phyloP scores from a whole-genome alignment of 2,797 vertebrate genomes.

The Pangasius larnaudii region DNA sequence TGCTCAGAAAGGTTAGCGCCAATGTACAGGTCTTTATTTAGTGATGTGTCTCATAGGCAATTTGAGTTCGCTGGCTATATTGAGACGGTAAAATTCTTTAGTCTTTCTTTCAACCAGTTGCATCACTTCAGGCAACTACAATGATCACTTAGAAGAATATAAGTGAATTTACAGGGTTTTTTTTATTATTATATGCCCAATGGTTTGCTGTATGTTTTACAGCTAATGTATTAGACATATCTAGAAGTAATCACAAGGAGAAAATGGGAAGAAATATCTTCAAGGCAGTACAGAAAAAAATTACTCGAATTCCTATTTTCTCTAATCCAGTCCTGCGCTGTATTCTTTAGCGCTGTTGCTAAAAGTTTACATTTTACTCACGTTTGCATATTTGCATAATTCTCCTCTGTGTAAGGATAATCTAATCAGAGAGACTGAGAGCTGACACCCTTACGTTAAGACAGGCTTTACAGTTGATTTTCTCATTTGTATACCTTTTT shows the following conservation, averaged over 20 bases:
- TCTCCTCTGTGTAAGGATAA: conserved; percentile 1
- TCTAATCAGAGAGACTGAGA: conserved; percentile 9
- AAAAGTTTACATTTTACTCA: not conserved
- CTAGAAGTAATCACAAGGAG: not conserved
- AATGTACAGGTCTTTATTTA: conserved; percentile 79
- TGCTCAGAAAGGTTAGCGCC: conserved; percentile 73
- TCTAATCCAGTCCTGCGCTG: not conserved
- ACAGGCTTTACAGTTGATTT: not conserved
- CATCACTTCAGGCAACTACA: conserved; percentile 70
- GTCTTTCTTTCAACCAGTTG: conserved; percentile 71
- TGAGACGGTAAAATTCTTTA: conserved; percentile 62
- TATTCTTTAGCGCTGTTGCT: not conserved
- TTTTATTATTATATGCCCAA: not conserved
- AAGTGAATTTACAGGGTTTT: not conserved
- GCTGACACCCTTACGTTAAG: not conserved
- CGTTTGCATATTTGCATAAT: conserved; percentile 22
- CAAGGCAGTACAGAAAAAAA: not conserved
- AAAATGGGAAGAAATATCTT: not conserved
- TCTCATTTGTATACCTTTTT: not conserved
- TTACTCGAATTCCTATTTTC: too few relatives aligned
- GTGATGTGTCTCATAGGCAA: conserved; percentile 62
- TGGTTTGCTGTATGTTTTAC: not conserved
- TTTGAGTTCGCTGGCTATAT: conserved; percentile 66
- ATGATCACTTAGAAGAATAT: conserved; percentile 21
- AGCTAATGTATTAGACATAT: not conserved